Percentiles rank a stretch among this genome's conserved stretches.
These are phyloP conservation scores for Paradoxurus hermaphroditus DNA, from an alignment of 2,113 vertebrate genomes.

Conservation along the genomic window DNA sequence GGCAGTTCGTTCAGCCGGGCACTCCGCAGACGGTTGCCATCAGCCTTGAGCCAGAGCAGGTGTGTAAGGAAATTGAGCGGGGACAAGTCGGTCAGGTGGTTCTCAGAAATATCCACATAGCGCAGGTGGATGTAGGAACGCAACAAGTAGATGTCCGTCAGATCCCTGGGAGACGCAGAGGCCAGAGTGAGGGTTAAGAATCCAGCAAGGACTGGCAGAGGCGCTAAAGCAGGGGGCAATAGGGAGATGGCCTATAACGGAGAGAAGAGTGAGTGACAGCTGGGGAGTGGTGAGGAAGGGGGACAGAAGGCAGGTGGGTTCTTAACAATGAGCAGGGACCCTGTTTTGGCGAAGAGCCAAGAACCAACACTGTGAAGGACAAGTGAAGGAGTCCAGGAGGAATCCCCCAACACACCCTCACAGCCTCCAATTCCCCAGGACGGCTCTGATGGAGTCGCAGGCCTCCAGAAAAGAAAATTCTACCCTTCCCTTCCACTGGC, in stretches of 20 bases:
- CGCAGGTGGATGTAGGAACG: constrained; percentile 89
- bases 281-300: neutral
- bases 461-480: neutral
- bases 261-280: neutral
- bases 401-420: neutral
- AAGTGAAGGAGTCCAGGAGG: neutral
- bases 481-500: neutral
- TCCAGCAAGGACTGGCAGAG: neutral
- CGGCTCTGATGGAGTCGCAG: neutral
- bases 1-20: constrained; percentile 84
- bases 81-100: constrained; percentile 89
- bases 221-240: neutral
- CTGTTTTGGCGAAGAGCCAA: neutral
- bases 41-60: constrained; percentile 93
- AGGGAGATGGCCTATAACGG: neutral
- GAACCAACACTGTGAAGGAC: neutral
- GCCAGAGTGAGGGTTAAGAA: neutral
- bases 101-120: constrained; percentile 93
- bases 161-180: constrained; percentile 77
- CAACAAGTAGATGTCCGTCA: constrained; percentile 89
- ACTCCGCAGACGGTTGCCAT: constrained; percentile 86
- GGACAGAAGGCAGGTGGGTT: neutral
- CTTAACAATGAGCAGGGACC: neutral
- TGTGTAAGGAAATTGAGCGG: constrained; percentile 88
- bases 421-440: neutral